These are phyloP conservation scores for Notiomystis cincta DNA, from an alignment of 2,113 vertebrate genomes.

Conservation along the genomic window DNA sequence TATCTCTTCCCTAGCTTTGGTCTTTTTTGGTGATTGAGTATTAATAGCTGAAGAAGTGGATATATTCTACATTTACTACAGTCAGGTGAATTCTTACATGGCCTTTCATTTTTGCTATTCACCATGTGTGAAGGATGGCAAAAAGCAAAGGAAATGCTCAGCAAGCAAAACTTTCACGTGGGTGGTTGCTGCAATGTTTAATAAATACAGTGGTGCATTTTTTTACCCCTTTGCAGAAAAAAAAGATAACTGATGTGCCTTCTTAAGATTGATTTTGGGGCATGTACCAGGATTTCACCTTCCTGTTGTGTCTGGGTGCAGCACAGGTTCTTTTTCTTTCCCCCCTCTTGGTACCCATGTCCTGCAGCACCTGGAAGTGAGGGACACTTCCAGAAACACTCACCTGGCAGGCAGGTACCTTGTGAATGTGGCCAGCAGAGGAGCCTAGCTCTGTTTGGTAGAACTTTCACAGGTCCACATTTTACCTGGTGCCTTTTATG, in stretches of 20 bases:
- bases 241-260: background rate
- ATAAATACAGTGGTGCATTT: background rate
- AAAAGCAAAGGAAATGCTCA: background rate
- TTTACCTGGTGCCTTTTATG: background rate
- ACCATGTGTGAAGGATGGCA: background rate
- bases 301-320: background rate
- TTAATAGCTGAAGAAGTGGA: background rate
- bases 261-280: background rate
- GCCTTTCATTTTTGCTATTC: background rate
- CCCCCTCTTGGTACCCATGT: background rate
- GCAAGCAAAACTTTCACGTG: background rate
- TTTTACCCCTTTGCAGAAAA: fast-evolving
- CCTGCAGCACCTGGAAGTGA: background rate
- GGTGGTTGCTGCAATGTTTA: background rate
- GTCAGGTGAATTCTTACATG: background rate
- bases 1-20: background rate
- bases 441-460: background rate
- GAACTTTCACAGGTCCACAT: background rate
- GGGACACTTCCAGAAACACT: background rate
- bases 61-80: background rate
- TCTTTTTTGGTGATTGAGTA: background rate
- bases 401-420: background rate
- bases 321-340: background rate
- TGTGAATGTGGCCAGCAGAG: background rate
- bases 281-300: background rate